phyloP scores from a whole-genome alignment of 2,113 vertebrate genomes.

The Thermophis baileyi region DNA sequence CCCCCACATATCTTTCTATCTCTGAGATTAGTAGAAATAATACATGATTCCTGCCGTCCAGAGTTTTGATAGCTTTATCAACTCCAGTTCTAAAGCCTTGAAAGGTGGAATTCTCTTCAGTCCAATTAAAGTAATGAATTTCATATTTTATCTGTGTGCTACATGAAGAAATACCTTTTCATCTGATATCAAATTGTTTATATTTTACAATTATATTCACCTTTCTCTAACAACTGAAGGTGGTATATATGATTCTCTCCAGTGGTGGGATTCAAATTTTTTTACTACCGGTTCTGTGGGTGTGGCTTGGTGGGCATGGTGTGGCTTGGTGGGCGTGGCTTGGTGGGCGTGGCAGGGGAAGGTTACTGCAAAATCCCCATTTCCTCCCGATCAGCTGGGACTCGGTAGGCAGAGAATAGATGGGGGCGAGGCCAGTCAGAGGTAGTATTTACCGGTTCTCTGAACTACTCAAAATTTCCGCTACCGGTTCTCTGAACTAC shows the following conservation, averaged over 20 bases:
- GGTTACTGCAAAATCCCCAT: too few species aligned
- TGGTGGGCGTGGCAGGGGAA: too few species aligned
- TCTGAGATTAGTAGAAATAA: background rate
- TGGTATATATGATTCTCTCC: background rate
- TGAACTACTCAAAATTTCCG: too few species aligned
- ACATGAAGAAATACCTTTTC: background rate
- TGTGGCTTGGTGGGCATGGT: too few species aligned
- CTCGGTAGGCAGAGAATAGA: too few species aligned
- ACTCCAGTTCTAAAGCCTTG: background rate
- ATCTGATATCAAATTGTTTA: background rate
- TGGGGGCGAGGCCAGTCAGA: too few species aligned
- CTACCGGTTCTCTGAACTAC: too few species aligned
- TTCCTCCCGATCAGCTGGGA: too few species aligned
- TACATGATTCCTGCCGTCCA: background rate
- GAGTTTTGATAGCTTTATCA: background rate
- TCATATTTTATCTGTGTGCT: background rate
- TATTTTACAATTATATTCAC: background rate
- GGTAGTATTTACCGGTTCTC: too few species aligned
- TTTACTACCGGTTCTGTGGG: too few species aligned
- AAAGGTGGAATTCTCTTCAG: background rate
- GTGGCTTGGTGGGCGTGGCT: too few species aligned
- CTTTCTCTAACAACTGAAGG: background rate
- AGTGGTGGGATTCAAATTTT: too few species aligned
- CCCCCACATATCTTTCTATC: background rate
- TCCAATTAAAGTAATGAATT: background rate